Conservation (phyloP, 1,140 invertebrate genomes). For the Diorhabda elongata region DNA sequence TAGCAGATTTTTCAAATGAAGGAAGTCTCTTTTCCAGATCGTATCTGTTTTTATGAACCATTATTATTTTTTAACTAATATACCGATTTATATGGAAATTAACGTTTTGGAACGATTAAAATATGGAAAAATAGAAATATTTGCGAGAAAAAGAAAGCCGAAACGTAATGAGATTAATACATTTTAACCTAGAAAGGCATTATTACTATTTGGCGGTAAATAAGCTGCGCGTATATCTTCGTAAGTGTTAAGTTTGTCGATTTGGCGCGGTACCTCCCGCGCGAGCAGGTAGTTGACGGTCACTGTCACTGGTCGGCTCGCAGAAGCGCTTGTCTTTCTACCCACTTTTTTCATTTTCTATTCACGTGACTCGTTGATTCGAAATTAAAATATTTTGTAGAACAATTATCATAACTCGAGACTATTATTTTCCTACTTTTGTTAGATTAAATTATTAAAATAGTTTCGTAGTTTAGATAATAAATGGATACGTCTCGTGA, state of each 20-base stretch:
- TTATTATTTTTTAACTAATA: neutral
- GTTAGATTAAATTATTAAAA: too few relatives aligned
- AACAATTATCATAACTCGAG: constrained; percentile 4
- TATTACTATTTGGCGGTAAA: neutral
- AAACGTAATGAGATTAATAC: neutral
- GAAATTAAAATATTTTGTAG: constrained; percentile 9
- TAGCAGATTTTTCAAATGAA: neutral
- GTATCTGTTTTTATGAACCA: constrained; percentile 7
- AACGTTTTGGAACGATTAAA: neutral
- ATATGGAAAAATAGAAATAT: neutral
- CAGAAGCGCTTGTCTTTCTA: neutral
- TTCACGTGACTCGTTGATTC: constrained; percentile 9
- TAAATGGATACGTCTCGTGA: too few relatives aligned
- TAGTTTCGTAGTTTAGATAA: too few relatives aligned
- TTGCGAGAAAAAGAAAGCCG: too few relatives aligned
- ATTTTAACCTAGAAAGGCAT: neutral
- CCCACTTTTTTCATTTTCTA: neutral
- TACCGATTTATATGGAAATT: neutral
- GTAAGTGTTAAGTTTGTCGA: neutral
- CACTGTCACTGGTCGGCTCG: neutral
- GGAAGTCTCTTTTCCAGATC: constrained; percentile 13
- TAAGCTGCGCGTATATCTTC: neutral
- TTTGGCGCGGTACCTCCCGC: neutral
- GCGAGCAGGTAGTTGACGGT: constrained; percentile 7
- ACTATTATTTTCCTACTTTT: too few relatives aligned